Conservation (phyloP, 2,797 vertebrate species). For the Botia almorhae region DNA sequence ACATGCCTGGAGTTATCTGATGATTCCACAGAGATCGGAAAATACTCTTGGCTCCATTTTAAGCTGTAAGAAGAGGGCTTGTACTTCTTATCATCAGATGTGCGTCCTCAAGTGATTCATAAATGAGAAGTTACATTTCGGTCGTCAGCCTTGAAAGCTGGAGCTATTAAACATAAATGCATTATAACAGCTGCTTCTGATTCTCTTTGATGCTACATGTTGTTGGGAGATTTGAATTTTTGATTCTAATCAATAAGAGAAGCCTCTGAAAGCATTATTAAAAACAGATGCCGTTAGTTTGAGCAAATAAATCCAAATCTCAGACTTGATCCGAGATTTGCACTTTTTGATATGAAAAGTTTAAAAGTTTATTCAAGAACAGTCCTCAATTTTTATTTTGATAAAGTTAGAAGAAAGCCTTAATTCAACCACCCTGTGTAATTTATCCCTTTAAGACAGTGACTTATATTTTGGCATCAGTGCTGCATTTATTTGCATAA, state of each 20-base stretch:
- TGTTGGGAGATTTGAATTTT: slow-evolving; percentile 59
- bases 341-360: slow-evolving; percentile 13
- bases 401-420: neutral
- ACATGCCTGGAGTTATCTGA: slow-evolving; percentile 61
- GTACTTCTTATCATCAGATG: slow-evolving; percentile 68
- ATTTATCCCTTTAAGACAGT: neutral
- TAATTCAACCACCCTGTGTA: neutral
- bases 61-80: slow-evolving; percentile 64
- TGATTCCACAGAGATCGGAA: slow-evolving; percentile 59
- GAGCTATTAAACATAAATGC: slow-evolving; percentile 76
- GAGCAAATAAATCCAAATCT: neutral
- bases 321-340: neutral
- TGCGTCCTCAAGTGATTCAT: slow-evolving; percentile 70
- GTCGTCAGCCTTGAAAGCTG: slow-evolving; percentile 52
- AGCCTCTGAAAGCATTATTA: slow-evolving; percentile 7
- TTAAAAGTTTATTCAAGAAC: slow-evolving; percentile 6
- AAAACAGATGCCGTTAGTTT: slow-evolving; percentile 4
- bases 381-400: slow-evolving; percentile 16
- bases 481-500: neutral
- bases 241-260: slow-evolving; percentile 37
- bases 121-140: slow-evolving; percentile 68
- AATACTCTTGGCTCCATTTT: slow-evolving; percentile 57
- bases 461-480: neutral
- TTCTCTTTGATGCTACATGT: slow-evolving; percentile 67
- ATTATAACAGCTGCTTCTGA: slow-evolving; percentile 64